Evolutionary conservation across 2,113 vertebrate species (phyloP).

Genomic region (Dipodomys ordii): DNA sequence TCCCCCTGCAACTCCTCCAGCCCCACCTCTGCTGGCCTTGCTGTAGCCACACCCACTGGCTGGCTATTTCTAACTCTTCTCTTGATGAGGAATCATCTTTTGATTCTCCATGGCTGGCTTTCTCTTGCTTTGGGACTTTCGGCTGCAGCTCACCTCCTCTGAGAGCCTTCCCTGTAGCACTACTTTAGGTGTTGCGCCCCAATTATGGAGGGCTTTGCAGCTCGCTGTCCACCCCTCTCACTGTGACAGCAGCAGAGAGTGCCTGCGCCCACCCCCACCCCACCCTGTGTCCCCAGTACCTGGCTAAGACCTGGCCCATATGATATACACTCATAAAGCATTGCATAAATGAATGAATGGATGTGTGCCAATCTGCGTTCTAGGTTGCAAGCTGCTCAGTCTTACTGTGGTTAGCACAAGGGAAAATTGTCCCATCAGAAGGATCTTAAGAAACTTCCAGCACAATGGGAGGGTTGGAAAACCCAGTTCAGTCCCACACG

Average conservation of each 20-base stretch:
- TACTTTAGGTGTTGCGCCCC: rapidly evolving
- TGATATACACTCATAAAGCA: background rate
- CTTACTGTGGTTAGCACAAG: background rate
- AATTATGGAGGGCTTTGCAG: rapidly evolving
- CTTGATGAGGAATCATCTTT: background rate
- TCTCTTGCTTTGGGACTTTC: background rate
- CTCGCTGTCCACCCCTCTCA: rapidly evolving
- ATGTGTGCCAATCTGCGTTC: too few species aligned
- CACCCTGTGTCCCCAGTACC: rapidly evolving
- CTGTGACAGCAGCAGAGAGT: too few species aligned
- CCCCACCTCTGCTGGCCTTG: rapidly evolving
- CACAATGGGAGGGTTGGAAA: background rate
- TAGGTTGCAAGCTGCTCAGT: background rate
- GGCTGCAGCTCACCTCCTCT: background rate
- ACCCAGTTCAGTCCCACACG: background rate
- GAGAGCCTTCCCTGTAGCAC: background rate
- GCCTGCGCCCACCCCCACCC: too few species aligned
- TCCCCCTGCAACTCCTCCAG: background rate
- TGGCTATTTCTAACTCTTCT: background rate
- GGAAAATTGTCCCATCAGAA: background rate
- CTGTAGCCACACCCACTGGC: background rate
- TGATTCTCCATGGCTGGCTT: background rate
- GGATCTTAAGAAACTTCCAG: too few species aligned
- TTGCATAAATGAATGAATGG: too few species aligned
- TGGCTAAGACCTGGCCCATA: rapidly evolving